These are phyloP conservation scores for Hyperoodon ampullatus DNA, from an alignment of 2,113 vertebrate species.

Conservation along the genomic window DNA sequence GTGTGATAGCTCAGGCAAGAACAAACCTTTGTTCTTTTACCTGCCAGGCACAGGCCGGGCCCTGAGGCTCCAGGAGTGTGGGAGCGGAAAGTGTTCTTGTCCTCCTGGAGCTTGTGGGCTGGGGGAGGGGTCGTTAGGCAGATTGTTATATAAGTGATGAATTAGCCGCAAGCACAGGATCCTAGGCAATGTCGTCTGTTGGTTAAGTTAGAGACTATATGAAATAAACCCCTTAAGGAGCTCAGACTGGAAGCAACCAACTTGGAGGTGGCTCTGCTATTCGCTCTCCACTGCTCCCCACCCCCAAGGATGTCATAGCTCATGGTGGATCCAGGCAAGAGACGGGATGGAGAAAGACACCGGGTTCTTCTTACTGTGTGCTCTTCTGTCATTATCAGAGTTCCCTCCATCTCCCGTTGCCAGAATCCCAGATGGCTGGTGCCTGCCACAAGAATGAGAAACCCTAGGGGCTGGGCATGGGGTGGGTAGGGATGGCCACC, in stretches of 20 bases:
- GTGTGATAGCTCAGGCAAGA: not conserved
- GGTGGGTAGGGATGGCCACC: not conserved
- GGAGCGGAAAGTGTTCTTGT: not conserved
- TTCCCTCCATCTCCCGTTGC: not conserved
- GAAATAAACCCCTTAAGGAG: not conserved
- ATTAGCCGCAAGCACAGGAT: not conserved
- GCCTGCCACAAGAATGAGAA: not conserved
- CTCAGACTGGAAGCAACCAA: not conserved
- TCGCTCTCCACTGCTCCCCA: not conserved
- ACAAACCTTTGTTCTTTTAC: slow-evolving; percentile 4
- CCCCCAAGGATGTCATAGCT: not conserved
- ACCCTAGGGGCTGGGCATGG: not conserved
- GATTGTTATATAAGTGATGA: not conserved
- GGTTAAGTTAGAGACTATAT: not conserved
- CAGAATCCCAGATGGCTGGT: not conserved
- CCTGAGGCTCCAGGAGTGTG: not conserved
- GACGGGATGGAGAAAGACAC: not conserved
- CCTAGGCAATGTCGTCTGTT: not conserved
- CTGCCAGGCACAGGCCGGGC: not conserved
- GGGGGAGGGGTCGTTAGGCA: not conserved
- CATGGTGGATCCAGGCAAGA: not conserved
- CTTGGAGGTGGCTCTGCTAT: not conserved
- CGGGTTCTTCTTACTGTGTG: not conserved
- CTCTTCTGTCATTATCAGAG: not conserved
- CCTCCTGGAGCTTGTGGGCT: not conserved